phyloP scores from a whole-genome alignment of 2,113 vertebrate species.

The Engystomops pustulosus region DNA sequence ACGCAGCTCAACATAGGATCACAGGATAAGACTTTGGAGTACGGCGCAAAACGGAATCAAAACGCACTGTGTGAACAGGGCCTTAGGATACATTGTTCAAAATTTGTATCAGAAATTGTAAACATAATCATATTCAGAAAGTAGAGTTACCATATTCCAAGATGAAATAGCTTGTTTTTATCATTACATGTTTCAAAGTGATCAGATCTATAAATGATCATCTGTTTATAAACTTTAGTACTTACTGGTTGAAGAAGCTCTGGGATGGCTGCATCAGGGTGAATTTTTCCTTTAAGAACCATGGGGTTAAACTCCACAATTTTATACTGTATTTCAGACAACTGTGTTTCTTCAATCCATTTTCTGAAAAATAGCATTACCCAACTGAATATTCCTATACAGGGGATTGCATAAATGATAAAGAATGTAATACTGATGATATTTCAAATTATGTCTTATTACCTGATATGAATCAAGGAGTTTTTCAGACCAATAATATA shows the following conservation, averaged over 20 bases:
- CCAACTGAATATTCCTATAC: background rate
- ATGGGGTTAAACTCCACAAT: slow-evolving; percentile 93
- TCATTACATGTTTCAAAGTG: background rate
- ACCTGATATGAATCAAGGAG: slow-evolving; percentile 83
- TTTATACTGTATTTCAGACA: slow-evolving; percentile 88
- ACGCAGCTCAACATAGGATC: no score
- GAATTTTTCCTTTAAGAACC: slow-evolving; percentile 90
- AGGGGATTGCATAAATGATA: background rate
- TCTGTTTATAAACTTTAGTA: slow-evolving; percentile 52
- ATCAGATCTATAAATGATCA: no score
- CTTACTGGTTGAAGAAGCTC: slow-evolving; percentile 96
- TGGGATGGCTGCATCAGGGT: slow-evolving; percentile 87
- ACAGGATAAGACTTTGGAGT: no score
- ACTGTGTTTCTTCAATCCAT: slow-evolving; percentile 89
- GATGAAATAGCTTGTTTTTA: background rate
- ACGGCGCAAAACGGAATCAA: no score
- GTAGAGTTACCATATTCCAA: no score
- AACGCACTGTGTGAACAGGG: no score
- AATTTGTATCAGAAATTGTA: no score
- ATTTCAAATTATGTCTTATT: background rate
- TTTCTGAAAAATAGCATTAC: slow-evolving; percentile 71
- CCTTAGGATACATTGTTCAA: no score
- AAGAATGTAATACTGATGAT: no score
- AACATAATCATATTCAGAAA: no score
- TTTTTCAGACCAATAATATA: slow-evolving; percentile 89